Evolutionary conservation across 1,140 invertebrate genomes (phyloP).

Genomic region (Drosophila leontia): DNA sequence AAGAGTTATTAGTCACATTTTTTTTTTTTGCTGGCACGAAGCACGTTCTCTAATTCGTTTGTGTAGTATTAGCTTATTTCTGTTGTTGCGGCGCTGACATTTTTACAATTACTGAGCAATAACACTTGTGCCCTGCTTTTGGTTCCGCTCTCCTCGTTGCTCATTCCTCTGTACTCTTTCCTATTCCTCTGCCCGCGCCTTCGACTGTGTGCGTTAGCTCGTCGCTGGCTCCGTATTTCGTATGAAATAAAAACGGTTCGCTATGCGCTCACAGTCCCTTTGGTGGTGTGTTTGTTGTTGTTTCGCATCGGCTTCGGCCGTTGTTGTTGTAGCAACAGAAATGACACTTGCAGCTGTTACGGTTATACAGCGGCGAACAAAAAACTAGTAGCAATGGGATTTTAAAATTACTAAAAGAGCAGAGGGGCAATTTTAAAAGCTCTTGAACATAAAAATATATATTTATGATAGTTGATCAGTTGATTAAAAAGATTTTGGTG

Average conservation of each 20-base stretch:
- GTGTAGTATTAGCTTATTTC: slow-evolving; percentile 27
- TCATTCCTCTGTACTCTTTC: slow-evolving; percentile 44
- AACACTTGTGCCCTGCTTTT: slow-evolving; percentile 72
- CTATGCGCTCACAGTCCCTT: slow-evolving; percentile 66
- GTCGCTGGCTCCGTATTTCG: slow-evolving; percentile 58
- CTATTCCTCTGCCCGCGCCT: slow-evolving; percentile 25
- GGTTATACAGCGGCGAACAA: slow-evolving; percentile 10
- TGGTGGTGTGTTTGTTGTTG: slow-evolving; percentile 22
- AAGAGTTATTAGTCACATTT: slow-evolving; percentile 49
- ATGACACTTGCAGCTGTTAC: slow-evolving; percentile 56
- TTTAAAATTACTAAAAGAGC: neutral
- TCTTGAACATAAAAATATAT: too few species aligned
- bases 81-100: slow-evolving; percentile 55
- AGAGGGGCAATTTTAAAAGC: neutral
- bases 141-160: slow-evolving; percentile 60
- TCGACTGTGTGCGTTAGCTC: slow-evolving; percentile 36
- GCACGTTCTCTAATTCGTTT: slow-evolving; percentile 49
- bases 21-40: slow-evolving; percentile 35
- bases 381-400: neutral
- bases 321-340: slow-evolving; percentile 45
- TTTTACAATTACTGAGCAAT: slow-evolving; percentile 75
- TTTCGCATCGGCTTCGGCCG: slow-evolving; percentile 9
- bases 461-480: too few species aligned
- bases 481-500: too few species aligned
- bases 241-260: slow-evolving; percentile 84